Evolutionary conservation across 2,888 invertebrate genomes (phyloP), one percentile per base, ranked within the genome.

Genomic region (Oegoconia quadripuncta): DNA sequence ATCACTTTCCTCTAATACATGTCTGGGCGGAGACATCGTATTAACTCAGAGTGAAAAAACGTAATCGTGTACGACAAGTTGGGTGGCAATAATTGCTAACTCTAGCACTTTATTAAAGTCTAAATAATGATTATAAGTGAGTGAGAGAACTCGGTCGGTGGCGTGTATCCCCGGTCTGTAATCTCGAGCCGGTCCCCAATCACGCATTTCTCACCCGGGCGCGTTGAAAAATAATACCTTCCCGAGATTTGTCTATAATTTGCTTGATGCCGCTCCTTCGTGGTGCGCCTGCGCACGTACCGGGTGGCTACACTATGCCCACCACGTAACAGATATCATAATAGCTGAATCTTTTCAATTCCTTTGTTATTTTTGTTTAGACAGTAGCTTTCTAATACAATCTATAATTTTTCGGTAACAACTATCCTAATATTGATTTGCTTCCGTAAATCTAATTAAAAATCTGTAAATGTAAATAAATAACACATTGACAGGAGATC

Each of bases 221-320:
- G 87, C 81, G 86, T 78, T 87, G 84, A 87, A 87, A 87, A 87
- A 87, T 87, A 82, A 87, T 83, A 81, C 77, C 71, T 77, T 70
- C 67, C 64, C 60, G 73, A 74, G 77, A 76, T 82, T 86, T 72
- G 84, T 84, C 86, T 86, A 83, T 87, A 87, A 87, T 86, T 87
- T 86, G 75, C 74, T 59, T 72, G 68, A 65, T 66, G 81, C 84
- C 83, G 83, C 50, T 50, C 55, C 56, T 53, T 51, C 54, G 57
- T 53, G 42, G 39, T 36, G 44, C 48, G 33, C 16, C 49, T 48
- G 52, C 44, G 44, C 50, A 38, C 34, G 18, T 27, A 14, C 29
- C 37, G 17, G 30, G 31, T 28, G 39, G 38, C 46, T 23, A n/a
- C 11, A 23, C 23, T 23, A 23, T 6, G 11, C 23, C 23, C n/a